Evolutionary conservation across 1,140 invertebrate genomes (phyloP).

Genomic region (Drosophila virilis): DNA sequence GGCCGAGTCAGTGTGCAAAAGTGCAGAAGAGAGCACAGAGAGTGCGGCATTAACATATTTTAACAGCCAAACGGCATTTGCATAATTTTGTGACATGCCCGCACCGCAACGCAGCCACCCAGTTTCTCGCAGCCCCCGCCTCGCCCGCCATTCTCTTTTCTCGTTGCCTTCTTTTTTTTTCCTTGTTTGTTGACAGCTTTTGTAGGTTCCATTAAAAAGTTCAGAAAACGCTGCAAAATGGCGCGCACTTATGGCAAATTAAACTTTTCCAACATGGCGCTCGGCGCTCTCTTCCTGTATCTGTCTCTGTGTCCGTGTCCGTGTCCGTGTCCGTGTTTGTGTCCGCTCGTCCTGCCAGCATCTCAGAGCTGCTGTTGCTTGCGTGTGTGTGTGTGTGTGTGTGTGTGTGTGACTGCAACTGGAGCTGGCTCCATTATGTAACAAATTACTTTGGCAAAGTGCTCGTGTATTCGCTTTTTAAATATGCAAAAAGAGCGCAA

Average conservation of each 20-base stretch:
- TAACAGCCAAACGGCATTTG: slow-evolving; percentile 73
- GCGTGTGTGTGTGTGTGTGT: neutral
- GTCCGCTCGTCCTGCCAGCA: slow-evolving; percentile 5
- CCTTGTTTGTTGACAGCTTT: slow-evolving; percentile 39
- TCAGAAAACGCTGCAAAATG: slow-evolving; percentile 64
- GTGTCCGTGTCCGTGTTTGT: neutral
- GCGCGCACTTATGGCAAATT: slow-evolving; percentile 77
- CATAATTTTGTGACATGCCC: slow-evolving; percentile 56
- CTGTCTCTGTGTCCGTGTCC: neutral
- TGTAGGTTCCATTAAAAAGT: slow-evolving; percentile 61
- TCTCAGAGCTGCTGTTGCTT: neutral
- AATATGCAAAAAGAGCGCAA: slow-evolving; percentile 84
- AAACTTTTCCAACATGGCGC: slow-evolving; percentile 77
- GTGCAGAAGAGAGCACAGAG: slow-evolving; percentile 19
- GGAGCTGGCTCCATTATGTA: slow-evolving; percentile 71
- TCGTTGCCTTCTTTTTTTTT: slow-evolving; percentile 11
- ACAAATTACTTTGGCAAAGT: slow-evolving; percentile 83
- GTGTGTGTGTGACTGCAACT: slow-evolving; percentile 19
- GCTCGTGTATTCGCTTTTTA: slow-evolving; percentile 84
- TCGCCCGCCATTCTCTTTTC: slow-evolving; percentile 6
- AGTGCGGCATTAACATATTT: slow-evolving; percentile 70
- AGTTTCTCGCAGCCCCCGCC: neutral
- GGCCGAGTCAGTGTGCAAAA: slow-evolving; percentile 2
- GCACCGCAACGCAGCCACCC: neutral
- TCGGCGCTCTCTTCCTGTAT: slow-evolving; percentile 26